A percentile compares a stretch with the other conserved stretches of the same genome.
phyloP scores from a whole-genome alignment of 2,797 vertebrate genomes.

The Numenius phaeopus region DNA sequence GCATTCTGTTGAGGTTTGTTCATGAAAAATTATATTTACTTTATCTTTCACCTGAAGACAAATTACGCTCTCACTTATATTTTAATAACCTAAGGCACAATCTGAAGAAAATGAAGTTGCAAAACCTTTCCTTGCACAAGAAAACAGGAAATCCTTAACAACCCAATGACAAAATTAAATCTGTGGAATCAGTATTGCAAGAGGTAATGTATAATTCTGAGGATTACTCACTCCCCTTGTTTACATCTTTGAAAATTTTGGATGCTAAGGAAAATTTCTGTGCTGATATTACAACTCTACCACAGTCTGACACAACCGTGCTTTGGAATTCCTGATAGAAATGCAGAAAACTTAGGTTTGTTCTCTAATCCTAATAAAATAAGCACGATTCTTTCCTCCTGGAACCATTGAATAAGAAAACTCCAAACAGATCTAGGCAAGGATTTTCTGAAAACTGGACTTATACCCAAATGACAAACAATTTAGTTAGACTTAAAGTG shows the following conservation, averaged over 20 bases:
- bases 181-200: neutral
- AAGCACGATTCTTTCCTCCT: neutral
- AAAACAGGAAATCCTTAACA: neutral
- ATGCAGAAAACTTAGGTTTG: neutral
- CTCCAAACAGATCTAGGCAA: neutral
- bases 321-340: neutral
- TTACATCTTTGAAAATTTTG: neutral
- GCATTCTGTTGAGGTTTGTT: neutral
- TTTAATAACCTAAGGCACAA: neutral
- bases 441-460: neutral
- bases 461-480: neutral
- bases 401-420: neutral
- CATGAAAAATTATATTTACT: neutral
- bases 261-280: neutral
- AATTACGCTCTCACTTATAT: neutral
- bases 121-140: neutral
- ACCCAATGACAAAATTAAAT: neutral
- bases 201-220: neutral
- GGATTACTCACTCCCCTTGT: neutral
- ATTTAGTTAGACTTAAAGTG: neutral
- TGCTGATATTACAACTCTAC: neutral
- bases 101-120: neutral
- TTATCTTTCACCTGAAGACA: neutral
- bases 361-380: neutral
- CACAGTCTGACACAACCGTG: neutral